Base-by-base conservation (phyloP, 2,113 vertebrate species). In the Suricata suricatta region DNA sequence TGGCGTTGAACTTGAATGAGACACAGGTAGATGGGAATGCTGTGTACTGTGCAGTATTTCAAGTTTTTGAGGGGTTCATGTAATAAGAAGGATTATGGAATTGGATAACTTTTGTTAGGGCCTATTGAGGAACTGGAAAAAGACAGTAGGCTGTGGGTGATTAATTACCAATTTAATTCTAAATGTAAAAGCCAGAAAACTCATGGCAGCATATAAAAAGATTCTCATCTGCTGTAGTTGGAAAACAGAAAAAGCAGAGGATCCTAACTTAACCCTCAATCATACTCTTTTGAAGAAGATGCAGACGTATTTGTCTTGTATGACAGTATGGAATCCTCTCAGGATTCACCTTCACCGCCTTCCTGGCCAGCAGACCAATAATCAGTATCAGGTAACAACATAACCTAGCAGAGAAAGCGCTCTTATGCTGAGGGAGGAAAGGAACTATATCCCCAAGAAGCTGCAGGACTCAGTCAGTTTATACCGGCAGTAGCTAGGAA, bases 231-330 rank as follows among this genome's bases (percentile, higher is more conserved):
- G 81, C 66, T 21, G 0, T 1, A 69, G 21, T 33, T 69, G 47
- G 23, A 87, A 68, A 96, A 72, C 33, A 60, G 66, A 85, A 76
- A 89, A 63, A 13, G 0, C 41, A 88, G 64, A 52, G 93, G 57
- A 80, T 16, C 66, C 54, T 63, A 38, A 12, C 10, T 84, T 74
- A 44, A 52, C 50, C 95, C 29, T 95, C 31, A 86, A 4, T 66
- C 50, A 1, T 84, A 60, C 1, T 9, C 84, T 72, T 85, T 84
- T 83, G n/a, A 9, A 50, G 41, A 92, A 82, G 54, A 38, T 71
- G 25, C 16, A 25, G 84, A 86, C 90, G 10, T 92, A 17, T 83
- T 97, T 95, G 31, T 90, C 27, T 95, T 72, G 23, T 35, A 74
- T 54, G 38, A 81, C 50, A 82, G 41, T 6, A 74, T 35, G 15